These are phyloP conservation scores for Erythrolamprus reginae DNA, from an alignment of 2,113 vertebrate species.

Conservation along the genomic window DNA sequence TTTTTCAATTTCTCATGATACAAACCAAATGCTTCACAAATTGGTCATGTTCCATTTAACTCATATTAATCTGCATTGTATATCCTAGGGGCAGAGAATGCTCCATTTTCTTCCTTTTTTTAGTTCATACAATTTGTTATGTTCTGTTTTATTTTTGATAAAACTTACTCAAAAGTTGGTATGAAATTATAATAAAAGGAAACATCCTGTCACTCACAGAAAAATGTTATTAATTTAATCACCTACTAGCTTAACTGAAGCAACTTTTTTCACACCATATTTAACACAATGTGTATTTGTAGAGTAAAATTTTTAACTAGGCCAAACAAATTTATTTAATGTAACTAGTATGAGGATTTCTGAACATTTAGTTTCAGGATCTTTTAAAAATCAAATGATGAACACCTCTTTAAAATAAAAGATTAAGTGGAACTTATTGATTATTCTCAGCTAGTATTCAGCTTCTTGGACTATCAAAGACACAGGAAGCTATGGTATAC, in stretches of 20 bases:
- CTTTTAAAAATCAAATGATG: neutral
- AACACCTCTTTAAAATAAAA: neutral
- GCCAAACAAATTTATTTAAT: slow-evolving; percentile 33
- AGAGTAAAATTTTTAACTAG: slow-evolving; percentile 49
- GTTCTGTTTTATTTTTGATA: slow-evolving; percentile 10
- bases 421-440: neutral
- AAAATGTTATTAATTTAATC: slow-evolving; percentile 42
- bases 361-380: slow-evolving; percentile 3
- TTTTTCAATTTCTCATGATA: slow-evolving; percentile 62
- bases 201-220: slow-evolving; percentile 9
- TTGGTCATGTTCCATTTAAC: slow-evolving; percentile 76
- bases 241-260: slow-evolving; percentile 38
- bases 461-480: neutral
- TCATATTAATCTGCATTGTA: slow-evolving; percentile 66
- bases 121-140: slow-evolving; percentile 36
- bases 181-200: slow-evolving; percentile 25
- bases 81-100: slow-evolving; percentile 53
- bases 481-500: neutral
- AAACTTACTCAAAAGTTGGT: slow-evolving; percentile 40
- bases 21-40: slow-evolving; percentile 67
- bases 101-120: slow-evolving; percentile 57
- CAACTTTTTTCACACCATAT: slow-evolving; percentile 27
- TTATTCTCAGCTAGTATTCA: neutral
- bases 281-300: neutral
- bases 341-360: slow-evolving; percentile 34